Evolutionary conservation across 2,113 vertebrate genomes (phyloP).

Genomic region (Macheiramphus alcinus): DNA sequence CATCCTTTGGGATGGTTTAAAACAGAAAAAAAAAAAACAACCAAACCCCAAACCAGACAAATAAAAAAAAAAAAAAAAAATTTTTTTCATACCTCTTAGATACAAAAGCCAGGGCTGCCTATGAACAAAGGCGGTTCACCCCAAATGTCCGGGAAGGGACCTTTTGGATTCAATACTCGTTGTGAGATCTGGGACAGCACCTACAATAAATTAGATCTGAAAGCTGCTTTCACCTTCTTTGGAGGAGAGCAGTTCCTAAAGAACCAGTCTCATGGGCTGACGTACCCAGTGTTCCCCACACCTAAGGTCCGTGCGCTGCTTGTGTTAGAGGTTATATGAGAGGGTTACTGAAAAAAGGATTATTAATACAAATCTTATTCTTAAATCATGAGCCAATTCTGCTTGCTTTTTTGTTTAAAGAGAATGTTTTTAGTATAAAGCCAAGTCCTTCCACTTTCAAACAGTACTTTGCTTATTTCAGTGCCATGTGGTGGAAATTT

Average conservation of each 20-base stretch:
- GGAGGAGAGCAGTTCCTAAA: not conserved
- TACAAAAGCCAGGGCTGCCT: not conserved
- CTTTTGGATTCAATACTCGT: accelerated
- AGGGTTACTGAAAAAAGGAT: not conserved
- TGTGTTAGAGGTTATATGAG: not conserved
- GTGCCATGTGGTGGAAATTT: constrained; percentile 96
- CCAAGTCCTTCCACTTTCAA: not conserved
- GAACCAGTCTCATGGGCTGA: not conserved
- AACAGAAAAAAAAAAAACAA: too few species aligned
- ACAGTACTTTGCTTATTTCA: constrained; percentile 10
- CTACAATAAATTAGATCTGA: not conserved
- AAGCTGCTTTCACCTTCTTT: not conserved
- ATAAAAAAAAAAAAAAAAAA: not conserved
- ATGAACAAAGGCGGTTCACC: not conserved
- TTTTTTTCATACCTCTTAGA: accelerated
- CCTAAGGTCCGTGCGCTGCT: accelerated
- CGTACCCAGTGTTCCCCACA: accelerated
- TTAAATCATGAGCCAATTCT: not conserved
- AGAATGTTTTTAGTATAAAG: accelerated
- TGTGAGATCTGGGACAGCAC: not conserved
- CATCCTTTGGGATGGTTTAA: not conserved
- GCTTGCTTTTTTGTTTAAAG: not conserved
- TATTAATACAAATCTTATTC: not conserved
- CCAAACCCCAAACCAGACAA: too few species aligned
- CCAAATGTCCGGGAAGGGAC: not conserved